Evolutionary conservation across 2,888 invertebrate genomes (phyloP).

Genomic region (Brachypalpus laphriformis): DNA sequence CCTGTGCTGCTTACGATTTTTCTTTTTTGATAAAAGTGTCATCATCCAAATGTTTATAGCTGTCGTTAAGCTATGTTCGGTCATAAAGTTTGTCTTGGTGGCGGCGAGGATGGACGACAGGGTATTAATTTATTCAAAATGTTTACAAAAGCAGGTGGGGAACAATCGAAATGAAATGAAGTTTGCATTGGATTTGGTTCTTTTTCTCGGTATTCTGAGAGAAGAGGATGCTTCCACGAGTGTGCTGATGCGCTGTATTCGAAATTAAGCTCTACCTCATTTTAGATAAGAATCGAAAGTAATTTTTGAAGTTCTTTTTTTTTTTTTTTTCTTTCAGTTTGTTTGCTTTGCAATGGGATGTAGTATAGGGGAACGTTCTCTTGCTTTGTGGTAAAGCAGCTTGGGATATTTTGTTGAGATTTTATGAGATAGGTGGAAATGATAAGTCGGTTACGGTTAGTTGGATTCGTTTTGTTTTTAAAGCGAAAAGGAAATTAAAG

Average conservation of each 20-base stretch:
- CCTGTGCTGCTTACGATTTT: conserved; percentile 19
- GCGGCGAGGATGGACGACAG: conserved; percentile 4
- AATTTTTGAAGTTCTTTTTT: conserved; percentile 20
- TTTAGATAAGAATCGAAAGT: conserved; percentile 52
- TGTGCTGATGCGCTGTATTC: conserved; percentile 3
- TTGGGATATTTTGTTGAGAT: not conserved
- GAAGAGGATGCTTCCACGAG: not conserved
- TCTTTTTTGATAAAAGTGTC: conserved; percentile 66
- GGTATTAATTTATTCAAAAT: conserved; percentile 68
- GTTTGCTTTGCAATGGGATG: not conserved
- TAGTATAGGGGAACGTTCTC: not conserved
- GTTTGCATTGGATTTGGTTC: conserved; percentile 21
- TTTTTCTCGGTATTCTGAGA: not conserved
- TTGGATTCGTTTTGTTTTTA: conserved; percentile 10
- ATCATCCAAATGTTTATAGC: conserved; percentile 69
- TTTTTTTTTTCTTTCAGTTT: not conserved
- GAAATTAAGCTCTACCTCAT: conserved; percentile 55
- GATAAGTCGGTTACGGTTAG: conserved; percentile 4
- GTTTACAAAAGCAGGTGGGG: conserved; percentile 45
- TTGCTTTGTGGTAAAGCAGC: conserved; percentile 2
- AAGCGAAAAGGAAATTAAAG: conserved; percentile 18
- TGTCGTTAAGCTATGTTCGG: conserved; percentile 62
- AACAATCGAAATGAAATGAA: conserved; percentile 48
- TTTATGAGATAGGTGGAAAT: not conserved
- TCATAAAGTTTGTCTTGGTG: conserved; percentile 25